Base-by-base conservation (phyloP, 2,888 invertebrate species). In the Leucania comma region DNA sequence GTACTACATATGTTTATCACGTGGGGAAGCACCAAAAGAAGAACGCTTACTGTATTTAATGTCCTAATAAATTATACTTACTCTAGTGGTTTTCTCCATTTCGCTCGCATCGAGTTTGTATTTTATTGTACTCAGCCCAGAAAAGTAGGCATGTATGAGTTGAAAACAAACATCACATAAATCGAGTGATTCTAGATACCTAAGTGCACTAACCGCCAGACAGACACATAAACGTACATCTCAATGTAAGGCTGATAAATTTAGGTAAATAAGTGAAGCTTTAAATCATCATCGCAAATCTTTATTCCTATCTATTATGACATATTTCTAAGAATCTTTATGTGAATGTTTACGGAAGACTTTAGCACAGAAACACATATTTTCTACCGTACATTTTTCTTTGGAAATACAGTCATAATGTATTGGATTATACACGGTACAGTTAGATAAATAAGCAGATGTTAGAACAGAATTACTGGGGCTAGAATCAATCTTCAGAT, bases 341-440 rank as follows among this genome's bases (percentile, higher is more conserved):
- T 26, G 53, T 48, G n/a, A 29, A 53, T 79, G 64, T 79, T 77
- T 77, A 68, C 75, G 80, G 64, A 74, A 77, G 61, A 64, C 9
- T 46, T 67, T 14, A 14, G 8, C 38, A 54, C 54, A 35, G 29
- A 65, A 53, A 50, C 10, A 48, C 26, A 29, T 48, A 54, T 62
- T 66, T 62, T 66, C 62, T 63, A 24, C 3, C n/a, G 38, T 50
- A 48, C 4, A 48, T 46, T 58, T 60, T 77, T 74, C 51, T 53
- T 24, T 1, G 46, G n/a, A 74, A 76, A 59, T 51, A 66, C 29
- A 46, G 14, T 12, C 9, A 46, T 72, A 58, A 54, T 67, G 17
- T 42, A 68, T 74, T 46, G 24, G 38, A 61, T 57, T 65, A 74
- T 57, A 62, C 53, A 61, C 38, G 67, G 48, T 38, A 56, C 26